Percentiles rank a stretch among this genome's conserved stretches.
phyloP scores from a whole-genome alignment of 2,888 invertebrate species.

The Megastigmus dorsalis region DNA sequence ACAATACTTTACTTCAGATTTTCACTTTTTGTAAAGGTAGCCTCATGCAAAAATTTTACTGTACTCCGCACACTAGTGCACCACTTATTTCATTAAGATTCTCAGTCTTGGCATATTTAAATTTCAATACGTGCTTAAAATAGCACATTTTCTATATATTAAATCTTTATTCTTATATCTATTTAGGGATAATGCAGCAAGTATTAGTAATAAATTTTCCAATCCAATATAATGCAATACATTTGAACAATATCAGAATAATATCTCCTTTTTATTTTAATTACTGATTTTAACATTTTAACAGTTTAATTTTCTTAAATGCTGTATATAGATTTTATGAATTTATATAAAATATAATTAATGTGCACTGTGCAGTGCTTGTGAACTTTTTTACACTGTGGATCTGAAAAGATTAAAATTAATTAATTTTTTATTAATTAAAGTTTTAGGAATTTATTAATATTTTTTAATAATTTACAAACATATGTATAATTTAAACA shows the following conservation, averaged over 20 bases:
- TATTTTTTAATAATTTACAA: constrained; percentile 27
- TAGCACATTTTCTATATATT: constrained; percentile 23
- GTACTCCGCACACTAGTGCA: constrained; percentile 18
- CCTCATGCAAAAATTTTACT: constrained; percentile 10
- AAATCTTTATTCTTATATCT: constrained; percentile 28
- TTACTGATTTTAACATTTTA: background rate
- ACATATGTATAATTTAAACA: constrained; percentile 28
- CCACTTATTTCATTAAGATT: background rate
- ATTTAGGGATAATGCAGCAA: constrained; percentile 45
- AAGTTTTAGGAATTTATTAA: constrained; percentile 45
- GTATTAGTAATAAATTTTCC: constrained; percentile 3
- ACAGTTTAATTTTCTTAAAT: constrained; percentile 8
- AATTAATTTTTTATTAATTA: background rate
- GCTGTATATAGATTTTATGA: constrained; percentile 17
- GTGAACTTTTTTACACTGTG: constrained; percentile 17
- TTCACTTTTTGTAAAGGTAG: constrained; percentile 7
- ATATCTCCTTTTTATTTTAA: background rate
- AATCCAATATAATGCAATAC: constrained; percentile 14
- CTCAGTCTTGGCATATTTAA: background rate
- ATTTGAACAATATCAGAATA: background rate
- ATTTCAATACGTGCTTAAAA: constrained; percentile 4
- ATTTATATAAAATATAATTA: constrained; percentile 12
- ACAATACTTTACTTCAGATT: no score
- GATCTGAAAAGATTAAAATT: constrained; percentile 23
- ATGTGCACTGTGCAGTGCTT: constrained; percentile 19